These are phyloP conservation scores for Philopotamus ludificatus DNA, from an alignment of 1,140 invertebrate genomes.

Conservation along the genomic window DNA sequence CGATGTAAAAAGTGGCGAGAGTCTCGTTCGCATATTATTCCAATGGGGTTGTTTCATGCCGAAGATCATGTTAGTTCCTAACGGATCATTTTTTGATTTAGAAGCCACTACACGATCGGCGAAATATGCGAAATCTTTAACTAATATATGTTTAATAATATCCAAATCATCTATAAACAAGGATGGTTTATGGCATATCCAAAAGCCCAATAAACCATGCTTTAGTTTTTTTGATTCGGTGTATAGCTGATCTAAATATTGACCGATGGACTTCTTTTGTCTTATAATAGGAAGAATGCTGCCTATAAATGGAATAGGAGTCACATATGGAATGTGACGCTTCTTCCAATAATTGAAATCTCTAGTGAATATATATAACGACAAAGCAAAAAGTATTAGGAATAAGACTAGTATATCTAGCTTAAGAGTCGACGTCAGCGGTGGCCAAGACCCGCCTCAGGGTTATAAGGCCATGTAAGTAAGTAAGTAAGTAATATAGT, in stretches of 20 bases:
- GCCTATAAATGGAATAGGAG: slow-evolving; percentile 45
- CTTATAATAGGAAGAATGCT: slow-evolving; percentile 43
- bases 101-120: slow-evolving; percentile 21
- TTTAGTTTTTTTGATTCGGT: slow-evolving; percentile 6
- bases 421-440: not conserved
- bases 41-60: slow-evolving; percentile 32
- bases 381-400: not conserved
- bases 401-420: not conserved
- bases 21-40: slow-evolving; percentile 44
- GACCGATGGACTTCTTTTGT: slow-evolving; percentile 25
- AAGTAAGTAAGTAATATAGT: too few species aligned
- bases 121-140: slow-evolving; percentile 36
- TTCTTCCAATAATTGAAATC: slow-evolving; percentile 51
- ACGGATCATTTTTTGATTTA: slow-evolving; percentile 27
- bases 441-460: too few species aligned
- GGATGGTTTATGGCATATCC: slow-evolving; percentile 20
- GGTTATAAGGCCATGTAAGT: too few species aligned
- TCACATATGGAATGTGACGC: slow-evolving; percentile 42
- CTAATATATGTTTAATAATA: slow-evolving; percentile 20
- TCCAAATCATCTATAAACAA: slow-evolving; percentile 29
- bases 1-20: slow-evolving; percentile 45
- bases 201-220: not conserved
- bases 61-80: slow-evolving; percentile 12
- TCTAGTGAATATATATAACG: slow-evolving; percentile 45
- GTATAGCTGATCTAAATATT: slow-evolving; percentile 27